Conservation (phyloP, 2,888 invertebrate species). For the Apamea epomidion region DNA sequence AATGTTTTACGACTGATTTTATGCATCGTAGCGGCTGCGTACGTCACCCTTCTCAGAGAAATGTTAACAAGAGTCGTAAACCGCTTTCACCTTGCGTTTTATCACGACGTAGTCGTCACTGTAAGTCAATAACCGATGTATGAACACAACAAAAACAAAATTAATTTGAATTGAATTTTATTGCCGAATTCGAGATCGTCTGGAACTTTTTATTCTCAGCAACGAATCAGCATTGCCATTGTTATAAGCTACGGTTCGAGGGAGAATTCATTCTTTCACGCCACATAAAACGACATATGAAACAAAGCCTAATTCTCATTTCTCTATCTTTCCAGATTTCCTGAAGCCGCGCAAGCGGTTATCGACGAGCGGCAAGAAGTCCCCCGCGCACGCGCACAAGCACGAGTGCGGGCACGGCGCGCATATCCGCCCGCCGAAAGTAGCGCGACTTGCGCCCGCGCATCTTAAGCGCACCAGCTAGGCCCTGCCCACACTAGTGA, state of each 20-base stretch:
- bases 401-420: conserved; percentile 86
- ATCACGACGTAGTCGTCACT: conserved; percentile 55
- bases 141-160: conserved; percentile 56
- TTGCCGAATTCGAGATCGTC: conserved; percentile 57
- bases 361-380: conserved; percentile 87
- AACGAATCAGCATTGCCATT: conserved; percentile 38
- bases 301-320: conserved; percentile 49
- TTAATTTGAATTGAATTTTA: conserved; percentile 62
- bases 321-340: conserved; percentile 91
- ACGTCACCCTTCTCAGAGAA: conserved; percentile 70
- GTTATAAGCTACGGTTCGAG: conserved; percentile 27
- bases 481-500: conserved; percentile 67
- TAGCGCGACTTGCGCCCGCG: conserved; percentile 84
- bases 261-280: conserved; percentile 9
- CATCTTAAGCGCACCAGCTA: conserved; percentile 87
- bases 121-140: conserved; percentile 61
- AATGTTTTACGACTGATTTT: conserved; percentile 79
- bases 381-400: conserved; percentile 85
- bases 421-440: conserved; percentile 88
- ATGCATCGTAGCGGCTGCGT: conserved; percentile 71
- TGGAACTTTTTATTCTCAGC: conserved; percentile 42
- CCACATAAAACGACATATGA: conserved; percentile 8
- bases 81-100: conserved; percentile 65
- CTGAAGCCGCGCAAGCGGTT: conserved; percentile 92
- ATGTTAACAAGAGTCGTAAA: conserved; percentile 73